A percentile compares a stretch with the other conserved stretches of the same genome.
These are phyloP conservation scores for Platycnemis pennipes DNA, from an alignment of 2,888 invertebrate genomes.

Conservation along the genomic window DNA sequence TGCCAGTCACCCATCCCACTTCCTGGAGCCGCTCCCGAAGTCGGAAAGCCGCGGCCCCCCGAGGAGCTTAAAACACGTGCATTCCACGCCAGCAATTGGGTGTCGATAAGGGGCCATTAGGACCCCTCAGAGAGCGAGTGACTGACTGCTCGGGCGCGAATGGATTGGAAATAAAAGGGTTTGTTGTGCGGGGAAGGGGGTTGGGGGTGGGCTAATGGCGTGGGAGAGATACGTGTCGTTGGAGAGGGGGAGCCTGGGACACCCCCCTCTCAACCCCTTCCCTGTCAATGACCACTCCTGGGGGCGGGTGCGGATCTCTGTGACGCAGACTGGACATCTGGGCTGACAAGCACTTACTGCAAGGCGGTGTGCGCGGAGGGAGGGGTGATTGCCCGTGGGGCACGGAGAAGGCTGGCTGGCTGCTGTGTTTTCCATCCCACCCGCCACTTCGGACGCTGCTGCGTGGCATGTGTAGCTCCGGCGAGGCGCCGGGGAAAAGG, in stretches of 20 bases:
- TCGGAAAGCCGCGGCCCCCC: background rate
- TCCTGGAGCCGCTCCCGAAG: no score
- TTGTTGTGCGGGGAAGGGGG: background rate
- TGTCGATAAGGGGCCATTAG: slow-evolving; percentile 44
- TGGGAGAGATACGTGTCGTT: background rate
- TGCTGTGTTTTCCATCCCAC: background rate
- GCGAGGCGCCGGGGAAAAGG: background rate
- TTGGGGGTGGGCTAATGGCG: slow-evolving; percentile 2
- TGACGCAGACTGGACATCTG: slow-evolving; percentile 44
- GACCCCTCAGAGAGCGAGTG: background rate
- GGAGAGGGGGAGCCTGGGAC: background rate
- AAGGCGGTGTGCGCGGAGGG: slow-evolving; percentile 40
- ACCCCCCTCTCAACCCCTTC: no score
- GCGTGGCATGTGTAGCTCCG: background rate
- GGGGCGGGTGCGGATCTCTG: background rate
- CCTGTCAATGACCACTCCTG: background rate
- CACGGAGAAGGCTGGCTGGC: background rate
- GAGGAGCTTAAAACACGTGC: slow-evolving; percentile 19
- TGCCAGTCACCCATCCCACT: no score
- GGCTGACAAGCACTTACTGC: slow-evolving; percentile 59
- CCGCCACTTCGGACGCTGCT: background rate
- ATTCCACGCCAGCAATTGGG: slow-evolving; percentile 37
- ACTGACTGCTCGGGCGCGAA: slow-evolving; percentile 6
- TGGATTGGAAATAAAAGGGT: slow-evolving; percentile 48
- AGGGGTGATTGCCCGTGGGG: slow-evolving; percentile 1